Evolutionary conservation across 2,113 vertebrate species (phyloP).

Genomic region (Cynoglossus semilaevis): DNA sequence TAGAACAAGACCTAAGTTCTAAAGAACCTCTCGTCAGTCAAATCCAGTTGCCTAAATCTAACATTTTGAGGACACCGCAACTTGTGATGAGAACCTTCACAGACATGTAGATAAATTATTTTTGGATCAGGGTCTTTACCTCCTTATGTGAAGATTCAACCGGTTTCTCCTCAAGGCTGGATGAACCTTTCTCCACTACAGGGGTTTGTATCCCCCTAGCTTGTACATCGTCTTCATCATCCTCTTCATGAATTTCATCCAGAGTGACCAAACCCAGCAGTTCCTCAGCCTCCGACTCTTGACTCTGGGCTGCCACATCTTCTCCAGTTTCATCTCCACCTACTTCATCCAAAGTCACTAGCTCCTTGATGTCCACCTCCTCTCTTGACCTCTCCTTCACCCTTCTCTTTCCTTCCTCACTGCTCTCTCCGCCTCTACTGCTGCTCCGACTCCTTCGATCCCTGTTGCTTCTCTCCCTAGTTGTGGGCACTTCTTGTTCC

Average conservation of each 20-base stretch:
- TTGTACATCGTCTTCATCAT: background rate
- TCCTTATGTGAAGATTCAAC: slow-evolving; percentile 27
- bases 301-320: background rate
- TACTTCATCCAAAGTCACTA: slow-evolving; percentile 71
- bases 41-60: too few species aligned
- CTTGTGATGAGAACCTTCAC: too few species aligned
- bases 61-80: too few species aligned
- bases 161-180: background rate
- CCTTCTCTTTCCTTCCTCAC: background rate
- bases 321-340: slow-evolving; percentile 41
- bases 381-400: background rate
- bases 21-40: too few species aligned
- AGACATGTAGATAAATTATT: too few species aligned
- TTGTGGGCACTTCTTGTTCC: background rate
- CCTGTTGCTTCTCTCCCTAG: background rate
- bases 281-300: slow-evolving; percentile 5
- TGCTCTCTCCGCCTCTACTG: background rate
- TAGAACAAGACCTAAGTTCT: too few species aligned
- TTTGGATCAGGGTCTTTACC: too few species aligned
- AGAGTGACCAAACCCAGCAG: slow-evolving; percentile 51
- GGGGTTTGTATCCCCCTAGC: too few species aligned
- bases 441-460: background rate
- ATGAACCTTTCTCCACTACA: slow-evolving; percentile 23
- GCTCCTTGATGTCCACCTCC: slow-evolving; percentile 14
- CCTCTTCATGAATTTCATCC: slow-evolving; percentile 38